Conservation (phyloP, 2,113 vertebrate species). For the Eonycteris spelaea region DNA sequence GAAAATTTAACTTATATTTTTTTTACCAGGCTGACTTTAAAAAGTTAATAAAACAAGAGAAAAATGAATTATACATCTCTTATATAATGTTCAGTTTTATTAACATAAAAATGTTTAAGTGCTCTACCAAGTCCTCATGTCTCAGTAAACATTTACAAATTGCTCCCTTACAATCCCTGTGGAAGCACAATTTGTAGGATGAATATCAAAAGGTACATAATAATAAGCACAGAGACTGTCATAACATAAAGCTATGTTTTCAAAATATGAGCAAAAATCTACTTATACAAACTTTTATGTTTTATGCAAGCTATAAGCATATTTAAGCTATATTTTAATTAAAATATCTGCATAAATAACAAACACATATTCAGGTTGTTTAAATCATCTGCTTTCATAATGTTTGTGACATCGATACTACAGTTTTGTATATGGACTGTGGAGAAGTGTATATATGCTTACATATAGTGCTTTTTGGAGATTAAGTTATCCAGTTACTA, state of each 20-base stretch:
- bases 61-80: neutral
- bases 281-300: neutral
- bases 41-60: neutral
- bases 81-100: neutral
- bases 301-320: neutral
- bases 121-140: neutral
- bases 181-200: neutral
- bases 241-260: neutral
- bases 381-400: neutral
- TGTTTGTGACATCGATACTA: neutral
- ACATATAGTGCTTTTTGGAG: neutral
- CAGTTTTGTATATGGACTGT: neutral
- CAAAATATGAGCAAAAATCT: neutral
- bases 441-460: neutral
- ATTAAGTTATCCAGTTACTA: constrained; percentile 15
- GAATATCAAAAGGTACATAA: neutral
- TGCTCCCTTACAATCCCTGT: neutral
- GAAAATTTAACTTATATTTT: neutral
- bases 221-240: neutral
- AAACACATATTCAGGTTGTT: neutral
- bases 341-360: neutral
- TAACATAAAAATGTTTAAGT: neutral
- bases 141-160: neutral
- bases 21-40: neutral
- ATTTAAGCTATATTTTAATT: neutral